Percentiles rank a stretch among this genome's conserved stretches.
Evolutionary conservation across 2,113 vertebrate genomes (phyloP).

Genomic region (Forbesichthys agassizii): DNA sequence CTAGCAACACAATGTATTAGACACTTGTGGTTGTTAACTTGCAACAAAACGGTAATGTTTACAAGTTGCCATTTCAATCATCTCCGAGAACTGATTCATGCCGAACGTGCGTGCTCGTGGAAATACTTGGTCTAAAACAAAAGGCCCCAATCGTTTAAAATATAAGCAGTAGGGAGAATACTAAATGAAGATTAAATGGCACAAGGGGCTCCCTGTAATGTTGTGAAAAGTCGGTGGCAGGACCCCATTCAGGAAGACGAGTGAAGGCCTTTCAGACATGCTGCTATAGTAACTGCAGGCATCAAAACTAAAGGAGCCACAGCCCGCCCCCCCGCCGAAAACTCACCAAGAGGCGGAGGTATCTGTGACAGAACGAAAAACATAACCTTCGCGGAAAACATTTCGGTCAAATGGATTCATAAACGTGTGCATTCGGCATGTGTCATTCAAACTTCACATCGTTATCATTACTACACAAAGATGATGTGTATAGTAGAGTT

Average conservation of each 20-base stretch:
- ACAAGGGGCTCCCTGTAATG: slow-evolving; percentile 31
- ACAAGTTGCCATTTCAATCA: too few relatives aligned
- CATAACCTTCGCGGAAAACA: neutral
- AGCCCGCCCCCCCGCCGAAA: neutral
- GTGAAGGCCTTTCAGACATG: slow-evolving; percentile 47
- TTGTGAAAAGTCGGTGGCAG: slow-evolving; percentile 19
- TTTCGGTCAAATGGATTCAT: too few relatives aligned
- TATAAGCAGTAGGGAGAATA: slow-evolving; percentile 25
- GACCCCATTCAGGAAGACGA: slow-evolving; percentile 46
- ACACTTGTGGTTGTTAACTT: neutral
- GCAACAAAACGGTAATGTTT: too few relatives aligned
- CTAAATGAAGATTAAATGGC: neutral
- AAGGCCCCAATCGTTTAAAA: slow-evolving; percentile 2
- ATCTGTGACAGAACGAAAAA: neutral
- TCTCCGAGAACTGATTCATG: too few relatives aligned
- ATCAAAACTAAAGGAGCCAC: slow-evolving; percentile 39
- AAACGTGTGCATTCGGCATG: neutral
- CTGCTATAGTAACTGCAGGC: slow-evolving; percentile 66
- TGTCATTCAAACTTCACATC: too few relatives aligned
- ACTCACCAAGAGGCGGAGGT: neutral
- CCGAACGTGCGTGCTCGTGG: too few relatives aligned
- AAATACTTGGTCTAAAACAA: slow-evolving; percentile 5
- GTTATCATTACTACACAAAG: too few relatives aligned
- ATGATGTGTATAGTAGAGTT: too few relatives aligned
- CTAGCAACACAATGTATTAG: neutral